Percentiles rank a stretch among this genome's conserved stretches.
Conservation (phyloP, 1,140 invertebrate genomes). For the Alviniconcha marisindica region DNA sequence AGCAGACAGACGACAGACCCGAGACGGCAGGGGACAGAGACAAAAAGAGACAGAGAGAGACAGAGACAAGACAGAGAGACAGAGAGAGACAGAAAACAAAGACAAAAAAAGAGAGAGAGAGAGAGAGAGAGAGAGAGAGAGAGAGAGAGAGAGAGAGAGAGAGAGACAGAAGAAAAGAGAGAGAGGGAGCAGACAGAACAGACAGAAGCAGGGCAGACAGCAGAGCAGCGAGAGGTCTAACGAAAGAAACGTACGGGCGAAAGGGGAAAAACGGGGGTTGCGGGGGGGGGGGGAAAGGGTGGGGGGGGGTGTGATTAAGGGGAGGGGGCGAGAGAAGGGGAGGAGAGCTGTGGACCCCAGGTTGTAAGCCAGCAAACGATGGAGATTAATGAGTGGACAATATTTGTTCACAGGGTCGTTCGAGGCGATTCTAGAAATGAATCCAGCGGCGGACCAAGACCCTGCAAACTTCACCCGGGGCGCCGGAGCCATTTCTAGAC, state of each 20-base stretch:
- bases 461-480: not conserved
- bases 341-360: not conserved
- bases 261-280: not conserved
- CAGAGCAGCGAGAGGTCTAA: not conserved
- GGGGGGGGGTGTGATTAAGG: too few relatives aligned
- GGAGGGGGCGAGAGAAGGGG: too few relatives aligned
- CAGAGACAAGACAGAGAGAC: not conserved
- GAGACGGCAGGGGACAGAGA: constrained; percentile 7
- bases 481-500: not conserved
- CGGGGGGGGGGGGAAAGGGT: not conserved
- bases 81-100: not conserved
- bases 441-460: not conserved
- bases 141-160: constrained; percentile 17
- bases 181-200: not conserved
- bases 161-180: not conserved
- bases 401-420: constrained; percentile 5
- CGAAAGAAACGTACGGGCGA: too few relatives aligned
- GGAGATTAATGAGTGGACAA: constrained; percentile 20
- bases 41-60: not conserved
- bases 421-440: not conserved
- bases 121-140: not conserved
- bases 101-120: not conserved
- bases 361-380: constrained; percentile 24
- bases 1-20: not conserved
- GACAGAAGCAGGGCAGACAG: not conserved